Evolutionary conservation across 2,888 invertebrate genomes (phyloP), one percentile per base, ranked within the genome.

Genomic region (Hydroisotoma schaefferi): DNA sequence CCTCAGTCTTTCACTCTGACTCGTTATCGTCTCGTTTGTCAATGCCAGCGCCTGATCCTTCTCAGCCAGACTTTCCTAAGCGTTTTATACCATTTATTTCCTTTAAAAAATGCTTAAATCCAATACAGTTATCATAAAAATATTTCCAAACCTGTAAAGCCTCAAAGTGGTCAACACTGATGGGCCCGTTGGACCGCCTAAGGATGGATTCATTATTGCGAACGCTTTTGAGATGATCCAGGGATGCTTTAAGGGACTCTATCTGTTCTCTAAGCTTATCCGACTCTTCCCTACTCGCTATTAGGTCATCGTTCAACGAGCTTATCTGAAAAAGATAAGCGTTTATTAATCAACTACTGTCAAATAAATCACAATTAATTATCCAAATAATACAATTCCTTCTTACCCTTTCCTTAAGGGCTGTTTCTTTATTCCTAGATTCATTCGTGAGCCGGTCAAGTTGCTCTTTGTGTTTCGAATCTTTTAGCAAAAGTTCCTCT

Each of bases 1-100:
- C 18, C 51, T 1, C 22, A 37, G 20, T 57, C 61, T 47, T 55
- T 58, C 55, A 54, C 61, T 28, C 55, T 49, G 12, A 40, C 33
- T 49, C 12, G 49, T 10, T 18, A 49, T 29, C 5, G 26, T 26
- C 15, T 49, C 49, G n/a, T 49, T 49, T 8, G 49, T 28, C 10
- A n/a, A 18, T 6, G 22, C 20, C n/a, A 49, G 20, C 3, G 12
- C 6, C 18, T 26, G 12, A 4, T 49, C 49, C 28, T 49, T 49
- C 20, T 28, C 49, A 3, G 12, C 27, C 8, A 49, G 23, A 22
- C 46, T 46, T 46, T 46, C 46, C 46, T 46, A 26, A 6, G 25
- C 10, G 12, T 33, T 33, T n/a, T 15, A 33, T 33, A 10, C 15
- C 33, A 15, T 33, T 33, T 8, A 33, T 33, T 33, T 33, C 8